Evolutionary conservation across 2,888 invertebrate species (phyloP).

Genomic region (Anaspis maculata): DNA sequence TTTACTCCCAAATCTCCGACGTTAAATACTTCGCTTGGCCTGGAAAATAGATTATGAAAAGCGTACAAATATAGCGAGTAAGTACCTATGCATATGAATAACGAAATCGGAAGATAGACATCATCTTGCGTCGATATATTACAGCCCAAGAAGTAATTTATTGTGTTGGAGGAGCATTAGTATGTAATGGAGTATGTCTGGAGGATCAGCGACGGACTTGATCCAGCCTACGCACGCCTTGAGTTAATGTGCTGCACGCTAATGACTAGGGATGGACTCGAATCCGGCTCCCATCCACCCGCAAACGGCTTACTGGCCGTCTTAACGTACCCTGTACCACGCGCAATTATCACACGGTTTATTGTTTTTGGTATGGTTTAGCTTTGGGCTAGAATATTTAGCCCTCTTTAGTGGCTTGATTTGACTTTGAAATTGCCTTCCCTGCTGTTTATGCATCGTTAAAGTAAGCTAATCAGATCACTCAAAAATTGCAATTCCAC

Average conservation of each 20-base stretch:
- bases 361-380: slow-evolving; percentile 41
- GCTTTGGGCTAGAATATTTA: slow-evolving; percentile 38
- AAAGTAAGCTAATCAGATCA: slow-evolving; percentile 8
- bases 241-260: slow-evolving; percentile 40
- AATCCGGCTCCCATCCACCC: slow-evolving; percentile 13
- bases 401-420: slow-evolving; percentile 38
- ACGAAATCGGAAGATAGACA: too few relatives aligned
- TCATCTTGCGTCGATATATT: not conserved
- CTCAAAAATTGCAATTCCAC: too few relatives aligned
- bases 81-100: too few relatives aligned
- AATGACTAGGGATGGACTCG: slow-evolving; percentile 35
- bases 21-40: too few relatives aligned
- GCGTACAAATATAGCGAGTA: too few relatives aligned
- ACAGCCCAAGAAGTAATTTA: slow-evolving; percentile 9
- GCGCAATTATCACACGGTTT: slow-evolving; percentile 41
- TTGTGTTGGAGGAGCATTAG: slow-evolving; percentile 30
- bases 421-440: slow-evolving; percentile 39
- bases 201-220: slow-evolving; percentile 36
- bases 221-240: slow-evolving; percentile 39
- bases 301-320: slow-evolving; percentile 23
- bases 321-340: slow-evolving; percentile 22
- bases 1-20: too few relatives aligned
- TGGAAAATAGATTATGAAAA: too few relatives aligned
- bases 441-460: slow-evolving; percentile 15
- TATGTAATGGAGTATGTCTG: slow-evolving; percentile 39